Evolutionary conservation across 2,888 invertebrate species (phyloP).

Genomic region (Philhelius pedissequus): DNA sequence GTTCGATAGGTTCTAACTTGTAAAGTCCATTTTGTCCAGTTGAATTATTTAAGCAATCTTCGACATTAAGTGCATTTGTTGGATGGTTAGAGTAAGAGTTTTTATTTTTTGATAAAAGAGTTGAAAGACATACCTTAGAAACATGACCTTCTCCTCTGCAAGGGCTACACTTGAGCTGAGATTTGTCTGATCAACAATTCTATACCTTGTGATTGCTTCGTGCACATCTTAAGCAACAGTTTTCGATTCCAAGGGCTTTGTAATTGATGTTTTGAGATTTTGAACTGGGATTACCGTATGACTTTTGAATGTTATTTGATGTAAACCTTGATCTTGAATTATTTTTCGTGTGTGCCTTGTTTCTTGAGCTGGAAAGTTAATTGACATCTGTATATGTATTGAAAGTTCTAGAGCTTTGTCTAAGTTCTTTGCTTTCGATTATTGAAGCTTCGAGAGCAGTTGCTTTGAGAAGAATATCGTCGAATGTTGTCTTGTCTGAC

Average conservation of each 20-base stretch:
- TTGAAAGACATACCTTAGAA: background rate
- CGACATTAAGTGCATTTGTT: background rate
- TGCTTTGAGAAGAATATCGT: background rate
- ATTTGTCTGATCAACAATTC: background rate
- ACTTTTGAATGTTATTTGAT: background rate
- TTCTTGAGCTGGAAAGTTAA: background rate
- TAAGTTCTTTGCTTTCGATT: background rate
- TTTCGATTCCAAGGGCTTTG: background rate
- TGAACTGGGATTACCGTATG: background rate
- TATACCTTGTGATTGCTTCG: background rate
- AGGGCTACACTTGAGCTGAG: background rate
- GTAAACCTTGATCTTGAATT: background rate
- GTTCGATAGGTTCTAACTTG: background rate
- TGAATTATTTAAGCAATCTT: background rate
- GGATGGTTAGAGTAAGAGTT: background rate
- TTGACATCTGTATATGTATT: background rate
- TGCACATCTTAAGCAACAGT: background rate
- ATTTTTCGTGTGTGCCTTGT: no score
- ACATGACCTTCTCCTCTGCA: background rate
- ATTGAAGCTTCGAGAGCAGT: background rate
- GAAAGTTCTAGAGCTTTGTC: background rate
- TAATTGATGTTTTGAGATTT: background rate
- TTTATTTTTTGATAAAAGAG: background rate
- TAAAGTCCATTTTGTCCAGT: background rate
- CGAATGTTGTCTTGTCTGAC: background rate